phyloP scores from a whole-genome alignment of 2,113 vertebrate species.

The Ceyx cyanopectus region DNA sequence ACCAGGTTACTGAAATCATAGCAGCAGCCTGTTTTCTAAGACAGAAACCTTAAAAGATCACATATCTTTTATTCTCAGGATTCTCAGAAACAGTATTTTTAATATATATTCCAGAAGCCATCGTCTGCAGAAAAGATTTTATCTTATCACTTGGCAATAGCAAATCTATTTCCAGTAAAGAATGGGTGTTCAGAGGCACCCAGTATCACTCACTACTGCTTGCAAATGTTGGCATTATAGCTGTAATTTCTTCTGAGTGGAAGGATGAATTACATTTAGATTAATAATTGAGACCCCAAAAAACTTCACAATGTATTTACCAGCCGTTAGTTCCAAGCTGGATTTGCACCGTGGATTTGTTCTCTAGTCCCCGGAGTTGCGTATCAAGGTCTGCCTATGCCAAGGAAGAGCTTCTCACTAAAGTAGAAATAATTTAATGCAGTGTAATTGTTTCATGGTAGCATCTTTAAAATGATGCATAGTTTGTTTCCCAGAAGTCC shows the following conservation, averaged over 20 bases:
- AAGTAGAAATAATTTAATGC: neutral
- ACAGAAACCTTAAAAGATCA: conserved; percentile 12
- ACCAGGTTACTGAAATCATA: conserved; percentile 36
- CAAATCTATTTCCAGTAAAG: conserved; percentile 40
- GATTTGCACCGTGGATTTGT: neutral
- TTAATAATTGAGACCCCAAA: neutral
- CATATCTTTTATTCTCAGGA: conserved; percentile 7
- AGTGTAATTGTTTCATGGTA: conserved; percentile 29
- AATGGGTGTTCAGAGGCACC: conserved; percentile 19
- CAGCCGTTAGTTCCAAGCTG: neutral
- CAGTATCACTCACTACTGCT: conserved; percentile 5
- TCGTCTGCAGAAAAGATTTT: conserved; percentile 25
- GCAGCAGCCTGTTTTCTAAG: conserved; percentile 22
- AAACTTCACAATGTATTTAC: conserved; percentile 14
- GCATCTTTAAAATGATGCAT: conserved; percentile 15
- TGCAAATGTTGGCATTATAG: conserved; percentile 5
- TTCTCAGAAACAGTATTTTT: neutral
- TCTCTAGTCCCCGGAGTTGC: neutral
- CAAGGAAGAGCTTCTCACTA: neutral
- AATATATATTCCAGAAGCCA: neutral
- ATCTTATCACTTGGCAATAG: conserved; percentile 11
- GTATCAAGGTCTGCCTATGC: neutral
- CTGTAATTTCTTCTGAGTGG: neutral
- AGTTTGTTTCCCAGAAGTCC: conserved; percentile 21
- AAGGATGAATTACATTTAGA: conserved; percentile 27